Evolutionary conservation across 2,888 invertebrate genomes (phyloP).

Genomic region (Tachystola acroxantha): DNA sequence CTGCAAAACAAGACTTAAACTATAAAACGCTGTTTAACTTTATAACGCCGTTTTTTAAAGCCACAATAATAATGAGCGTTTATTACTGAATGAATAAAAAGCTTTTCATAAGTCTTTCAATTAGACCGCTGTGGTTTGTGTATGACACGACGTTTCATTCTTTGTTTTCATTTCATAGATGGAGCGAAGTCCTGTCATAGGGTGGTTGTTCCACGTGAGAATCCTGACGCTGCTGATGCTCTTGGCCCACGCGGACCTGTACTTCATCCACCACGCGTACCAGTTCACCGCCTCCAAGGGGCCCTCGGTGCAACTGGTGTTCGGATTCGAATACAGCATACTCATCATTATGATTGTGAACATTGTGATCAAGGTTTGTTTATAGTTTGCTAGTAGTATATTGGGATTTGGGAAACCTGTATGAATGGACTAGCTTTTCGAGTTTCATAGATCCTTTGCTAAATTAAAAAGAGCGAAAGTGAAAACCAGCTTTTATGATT

Average conservation of each 20-base stretch:
- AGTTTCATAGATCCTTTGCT: too few species aligned
- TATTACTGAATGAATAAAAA: too few species aligned
- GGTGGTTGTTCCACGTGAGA: constrained; percentile 95
- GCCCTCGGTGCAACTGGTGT: constrained; percentile 98
- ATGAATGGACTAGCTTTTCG: too few species aligned
- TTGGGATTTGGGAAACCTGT: neutral
- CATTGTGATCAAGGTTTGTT: constrained; percentile 92
- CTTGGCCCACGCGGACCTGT: constrained; percentile 89
- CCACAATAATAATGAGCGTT: too few species aligned
- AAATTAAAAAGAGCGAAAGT: too few species aligned
- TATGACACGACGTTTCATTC: neutral
- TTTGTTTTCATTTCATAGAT: constrained; percentile 85
- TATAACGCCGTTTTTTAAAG: too few species aligned
- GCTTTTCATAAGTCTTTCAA: too few species aligned
- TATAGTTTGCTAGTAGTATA: constrained; percentile 1
- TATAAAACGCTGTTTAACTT: too few species aligned
- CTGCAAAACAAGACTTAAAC: too few species aligned
- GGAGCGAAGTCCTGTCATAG: constrained; percentile 99
- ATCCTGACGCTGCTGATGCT: constrained; percentile 90
- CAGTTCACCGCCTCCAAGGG: constrained; percentile 95
- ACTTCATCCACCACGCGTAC: constrained; percentile 96
- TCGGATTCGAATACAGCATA: constrained; percentile 99
- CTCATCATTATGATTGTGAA: constrained; percentile 95
- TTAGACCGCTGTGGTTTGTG: neutral
- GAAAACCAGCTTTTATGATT: too few species aligned